Percentiles rank a stretch among this genome's conserved stretches.
Evolutionary conservation across 53 echinoderm and acorn worm species (phyloP).

Genomic region (Stichopus horrens): DNA sequence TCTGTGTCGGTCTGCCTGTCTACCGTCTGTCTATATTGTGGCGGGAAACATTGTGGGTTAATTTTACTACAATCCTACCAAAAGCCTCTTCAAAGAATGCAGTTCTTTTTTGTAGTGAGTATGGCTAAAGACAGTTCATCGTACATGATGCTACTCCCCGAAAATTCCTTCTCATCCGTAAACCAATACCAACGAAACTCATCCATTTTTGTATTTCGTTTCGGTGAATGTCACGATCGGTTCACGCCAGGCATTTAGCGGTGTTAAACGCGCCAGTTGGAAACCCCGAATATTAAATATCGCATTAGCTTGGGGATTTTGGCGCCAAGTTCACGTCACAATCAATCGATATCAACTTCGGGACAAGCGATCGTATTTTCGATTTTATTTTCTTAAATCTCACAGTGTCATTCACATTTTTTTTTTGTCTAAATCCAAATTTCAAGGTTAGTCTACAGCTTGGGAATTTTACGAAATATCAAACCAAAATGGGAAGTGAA

Average conservation of each 20-base stretch:
- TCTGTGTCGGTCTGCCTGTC: no score
- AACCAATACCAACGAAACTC: neutral
- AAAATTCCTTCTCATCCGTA: neutral
- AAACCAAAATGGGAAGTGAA: neutral
- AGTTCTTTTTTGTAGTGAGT: no score
- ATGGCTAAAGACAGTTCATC: no score
- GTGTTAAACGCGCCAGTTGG: neutral
- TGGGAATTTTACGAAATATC: neutral
- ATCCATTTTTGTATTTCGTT: neutral
- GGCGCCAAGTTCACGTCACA: constrained; percentile 34
- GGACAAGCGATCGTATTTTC: constrained; percentile 2
- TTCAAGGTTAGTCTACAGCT: neutral
- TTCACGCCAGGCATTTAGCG: neutral
- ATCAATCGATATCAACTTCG: neutral
- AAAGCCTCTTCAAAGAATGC: no score
- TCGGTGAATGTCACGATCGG: neutral
- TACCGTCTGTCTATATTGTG: no score
- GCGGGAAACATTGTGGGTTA: no score
- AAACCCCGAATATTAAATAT: neutral
- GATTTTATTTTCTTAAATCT: neutral
- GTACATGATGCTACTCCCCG: no score
- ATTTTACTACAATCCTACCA: no score
- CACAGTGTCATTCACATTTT: neutral
- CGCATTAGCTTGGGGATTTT: constrained; percentile 5
- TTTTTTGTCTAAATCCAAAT: neutral